Evolutionary conservation across 2,888 invertebrate genomes (phyloP), one percentile per base, ranked within the genome.

Genomic region (Bombyx huttoni): DNA sequence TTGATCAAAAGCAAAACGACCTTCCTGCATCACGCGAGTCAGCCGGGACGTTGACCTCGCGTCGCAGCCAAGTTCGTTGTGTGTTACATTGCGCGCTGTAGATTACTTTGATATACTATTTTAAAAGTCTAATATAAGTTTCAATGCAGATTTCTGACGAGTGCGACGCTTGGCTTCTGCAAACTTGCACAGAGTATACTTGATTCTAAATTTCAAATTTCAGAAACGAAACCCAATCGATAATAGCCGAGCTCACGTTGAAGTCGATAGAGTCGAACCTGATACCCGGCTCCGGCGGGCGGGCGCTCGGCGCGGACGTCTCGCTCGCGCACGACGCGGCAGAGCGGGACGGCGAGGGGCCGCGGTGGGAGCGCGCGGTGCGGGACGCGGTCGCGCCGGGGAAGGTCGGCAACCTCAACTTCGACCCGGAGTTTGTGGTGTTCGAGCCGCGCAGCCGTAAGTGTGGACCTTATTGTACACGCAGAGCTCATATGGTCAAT

Each of bases 401-500:
- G 7, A 90, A 89, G 64, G 92, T 96, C 8, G 97, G 96, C 1
- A 92, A 93, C 35, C 78, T 97, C 1, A 92, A 91, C 33, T 92
- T 97, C 0, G 96, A 97, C 76, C 95, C 96, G 0, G 91, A 92
- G 55, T 96, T 93, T 73, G 80, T 96, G 54, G 91, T 93, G 51
- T 92, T 96, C 63, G 91, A 92, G 65, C 91, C 94, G 1, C 90
- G 91, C 56, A 90, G 91, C 70, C 87, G 96, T 95, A 77, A 91
- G 92, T 89, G 57, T 52, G 50, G 24, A 5, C 40, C 7, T 40
- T 40, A 40, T 40, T 24, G 24, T 24, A 24, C 3, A 24, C 24
- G n/a, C n/a, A n/a, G n/a, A n/a, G n/a, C n/a, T n/a, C n/a, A n/a
- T n/a, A n/a, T n/a, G n/a, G n/a, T n/a, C n/a, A n/a, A n/a, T n/a